Base-by-base conservation (phyloP, 2,888 invertebrate species). In the Rhagium mordax region DNA sequence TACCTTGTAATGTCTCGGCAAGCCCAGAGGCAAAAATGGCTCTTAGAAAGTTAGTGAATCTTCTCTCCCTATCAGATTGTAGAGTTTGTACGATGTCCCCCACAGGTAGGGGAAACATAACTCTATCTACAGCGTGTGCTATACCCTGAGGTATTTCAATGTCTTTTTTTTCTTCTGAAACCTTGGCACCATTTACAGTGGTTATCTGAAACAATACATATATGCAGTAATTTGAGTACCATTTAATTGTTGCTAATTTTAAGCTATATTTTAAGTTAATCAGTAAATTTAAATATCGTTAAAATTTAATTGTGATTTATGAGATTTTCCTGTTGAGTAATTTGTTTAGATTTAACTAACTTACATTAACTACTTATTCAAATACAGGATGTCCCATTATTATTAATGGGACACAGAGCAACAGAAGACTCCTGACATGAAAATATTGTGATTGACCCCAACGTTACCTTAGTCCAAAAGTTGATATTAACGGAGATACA, bases 81-180 rank as follows among this genome's bases (percentile, higher is more conserved):
- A 96, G 88, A 0, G 96, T 96, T 87, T 95, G 95, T 48, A 95
- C 91, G 65, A 96, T 88, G 87, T 96, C 96, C 0, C 96, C 96
- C 0, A 96, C 96, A 0, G 96, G 96, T 74, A 96, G 89, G 0
- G 96, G 96, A 89, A 96, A 96, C 95, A 96, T 95, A 3, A 96
- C 96, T 21, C 95, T 89, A 87, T 96, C 96, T 0, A 96, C 91
- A 0, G 94, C 93, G 84, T 96, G 96, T 0, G 95, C 95, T 79
- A 95, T 91, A 51, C 96, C 96, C 89, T 96, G 96, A 0, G 96
- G 95, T 78, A 96, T 94, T 81, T 92, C 92, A 65, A 96, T 94
- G 86, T 96, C 94, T 84, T 93, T 93, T 85, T 94, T 95, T 74
- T 95, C 95, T n/a, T 93, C 92, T 41, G 94, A 88, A 16, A 96